Base-by-base conservation (phyloP, 2,888 invertebrate genomes). In the Meliscaeva auricollis region DNA sequence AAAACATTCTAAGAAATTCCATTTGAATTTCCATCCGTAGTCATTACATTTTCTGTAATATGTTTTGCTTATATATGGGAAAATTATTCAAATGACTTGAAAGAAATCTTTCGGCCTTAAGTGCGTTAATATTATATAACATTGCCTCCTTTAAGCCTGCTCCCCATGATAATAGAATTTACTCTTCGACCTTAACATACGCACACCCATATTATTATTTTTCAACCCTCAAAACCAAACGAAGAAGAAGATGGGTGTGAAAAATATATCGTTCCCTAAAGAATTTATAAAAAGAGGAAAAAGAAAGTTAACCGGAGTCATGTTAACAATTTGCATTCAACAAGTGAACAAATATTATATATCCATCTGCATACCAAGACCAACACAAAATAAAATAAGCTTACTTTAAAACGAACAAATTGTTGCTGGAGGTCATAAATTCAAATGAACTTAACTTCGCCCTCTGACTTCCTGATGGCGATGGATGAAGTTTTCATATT, bases 381-480 rank as follows among this genome's bases (percentile, higher is more conserved):
- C 1, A 52, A 8, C 1, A 54, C 26, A 9, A 54, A 15, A 35
- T 17, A 11, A 26, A 60, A 30, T 11, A 62, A 62, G 60, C 41
- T n/a, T n/a, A 60, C n/a, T 60, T 60, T 60, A 62, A 44, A 41
- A 9, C 15, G 6, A 44, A 44, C 30, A 8, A 62, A 17, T 62
- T 62, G 44, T 26, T 62, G 62, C 44, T 26, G 44, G 62, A 62
- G 44, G 62, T 44, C 44, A 62, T 62, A 62, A 62, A 62, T 62
- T 62, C 44, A 44, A 62, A 62, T 44, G 62, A 26, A 26, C 26
- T 30, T 11, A 62, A 41, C 26, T 44, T 62, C 11, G 15, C 30
- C 62, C 41, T 44, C 26, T 62, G 26, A 44, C 26, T 41, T 30
- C 38, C 38, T 41, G 2, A 38, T 26, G n/a, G n/a, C n/a, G n/a